Evolutionary conservation across 2,888 invertebrate species (phyloP).

Genomic region (Agonopterix arenella): DNA sequence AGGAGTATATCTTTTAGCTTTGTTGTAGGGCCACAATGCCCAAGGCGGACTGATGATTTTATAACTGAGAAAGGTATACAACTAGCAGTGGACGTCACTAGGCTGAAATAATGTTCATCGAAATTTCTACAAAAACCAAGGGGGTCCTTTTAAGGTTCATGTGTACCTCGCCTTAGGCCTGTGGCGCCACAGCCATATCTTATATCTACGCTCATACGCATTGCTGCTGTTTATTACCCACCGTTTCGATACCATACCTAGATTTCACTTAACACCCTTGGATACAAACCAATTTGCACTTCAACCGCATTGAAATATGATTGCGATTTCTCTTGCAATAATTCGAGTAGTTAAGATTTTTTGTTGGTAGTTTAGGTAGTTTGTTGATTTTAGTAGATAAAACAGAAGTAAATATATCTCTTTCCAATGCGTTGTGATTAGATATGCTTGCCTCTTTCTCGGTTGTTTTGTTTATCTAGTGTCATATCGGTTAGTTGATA

Average conservation of each 20-base stretch:
- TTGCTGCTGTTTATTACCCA: conserved; percentile 45
- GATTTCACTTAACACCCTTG: conserved; percentile 32
- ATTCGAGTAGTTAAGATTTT: conserved; percentile 11
- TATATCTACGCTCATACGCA: conserved; percentile 50
- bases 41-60: no score
- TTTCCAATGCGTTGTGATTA: conserved; percentile 22
- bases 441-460: conserved; percentile 20
- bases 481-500: conserved; percentile 9
- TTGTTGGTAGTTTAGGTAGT: conserved; percentile 9
- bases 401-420: conserved; percentile 30
- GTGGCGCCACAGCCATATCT: conserved; percentile 39
- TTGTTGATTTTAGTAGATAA: conserved; percentile 28
- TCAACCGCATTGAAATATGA: conserved; percentile 1
- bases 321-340: conserved; percentile 5
- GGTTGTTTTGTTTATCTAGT: conserved; percentile 17
- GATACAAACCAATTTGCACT: conserved; percentile 10
- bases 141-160: conserved; percentile 5
- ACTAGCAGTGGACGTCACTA: no score
- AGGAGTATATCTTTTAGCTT: no score
- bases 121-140: no score
- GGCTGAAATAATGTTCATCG: no score
- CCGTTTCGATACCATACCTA: conserved; percentile 34
- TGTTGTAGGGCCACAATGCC: no score
- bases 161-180: conserved; percentile 21
- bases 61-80: no score